These are phyloP conservation scores for Odocoileus hemionus DNA, from an alignment of 2,113 vertebrate species.

Conservation along the genomic window DNA sequence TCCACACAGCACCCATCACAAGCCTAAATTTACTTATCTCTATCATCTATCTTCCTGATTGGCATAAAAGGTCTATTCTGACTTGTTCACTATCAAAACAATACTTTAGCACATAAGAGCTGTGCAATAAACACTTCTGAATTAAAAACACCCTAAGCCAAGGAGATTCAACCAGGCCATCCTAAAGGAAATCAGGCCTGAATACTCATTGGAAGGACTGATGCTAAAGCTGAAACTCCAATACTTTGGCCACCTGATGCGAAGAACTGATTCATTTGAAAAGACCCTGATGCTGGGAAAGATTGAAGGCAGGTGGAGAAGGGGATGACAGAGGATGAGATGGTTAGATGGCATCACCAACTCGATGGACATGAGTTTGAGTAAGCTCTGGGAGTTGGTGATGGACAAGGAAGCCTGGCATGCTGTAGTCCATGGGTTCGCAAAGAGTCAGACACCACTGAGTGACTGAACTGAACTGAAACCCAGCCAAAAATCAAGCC, in stretches of 20 bases:
- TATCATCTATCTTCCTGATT: not conserved
- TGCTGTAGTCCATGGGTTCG: not conserved
- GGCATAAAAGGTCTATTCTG: not conserved
- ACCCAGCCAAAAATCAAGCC: not conserved
- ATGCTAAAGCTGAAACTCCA: not conserved
- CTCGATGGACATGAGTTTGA: rapidly evolving
- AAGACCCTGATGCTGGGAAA: not conserved
- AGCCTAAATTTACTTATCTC: not conserved
- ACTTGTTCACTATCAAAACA: not conserved
- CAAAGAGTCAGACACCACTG: not conserved
- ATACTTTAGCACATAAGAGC: not conserved
- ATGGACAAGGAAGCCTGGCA: not conserved
- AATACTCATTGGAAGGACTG: not conserved
- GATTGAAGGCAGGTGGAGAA: not conserved
- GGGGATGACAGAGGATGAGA: not conserved
- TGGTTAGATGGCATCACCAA: not conserved
- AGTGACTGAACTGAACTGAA: not conserved
- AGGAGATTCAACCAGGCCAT: not conserved
- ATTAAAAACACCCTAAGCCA: not conserved
- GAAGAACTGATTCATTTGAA: not conserved
- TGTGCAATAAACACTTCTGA: not conserved
- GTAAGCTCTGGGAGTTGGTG: not conserved
- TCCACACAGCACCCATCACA: not conserved
- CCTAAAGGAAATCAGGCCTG: not conserved
- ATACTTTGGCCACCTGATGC: not conserved